Percentiles rank a stretch among this genome's conserved stretches.
Conservation (phyloP, 2,888 invertebrate genomes). For the Chymomyza fuscimana region DNA sequence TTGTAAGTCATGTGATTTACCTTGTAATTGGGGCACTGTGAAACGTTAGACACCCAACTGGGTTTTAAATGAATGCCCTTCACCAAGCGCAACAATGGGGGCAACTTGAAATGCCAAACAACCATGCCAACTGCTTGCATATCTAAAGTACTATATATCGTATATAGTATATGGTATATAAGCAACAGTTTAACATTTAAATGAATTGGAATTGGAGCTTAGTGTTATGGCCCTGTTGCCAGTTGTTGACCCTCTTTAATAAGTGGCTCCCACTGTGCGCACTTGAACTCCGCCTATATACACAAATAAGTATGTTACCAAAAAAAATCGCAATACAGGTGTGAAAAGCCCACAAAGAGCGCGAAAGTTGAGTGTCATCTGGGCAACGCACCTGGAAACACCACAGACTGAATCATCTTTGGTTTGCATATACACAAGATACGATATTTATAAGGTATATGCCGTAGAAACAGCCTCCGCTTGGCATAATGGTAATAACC, state of each 20-base stretch:
- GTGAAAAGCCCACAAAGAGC: neutral
- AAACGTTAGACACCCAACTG: conserved; percentile 2
- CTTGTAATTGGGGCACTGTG: neutral
- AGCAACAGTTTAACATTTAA: neutral
- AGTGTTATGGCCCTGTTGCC: neutral
- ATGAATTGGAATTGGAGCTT: neutral
- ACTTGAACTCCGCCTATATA: neutral
- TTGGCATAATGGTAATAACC: neutral
- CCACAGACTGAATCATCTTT: neutral
- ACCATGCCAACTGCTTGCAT: conserved; percentile 20
- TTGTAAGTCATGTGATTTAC: neutral
- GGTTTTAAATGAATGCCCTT: conserved; percentile 20
- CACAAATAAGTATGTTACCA: no score
- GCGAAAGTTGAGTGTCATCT: neutral
- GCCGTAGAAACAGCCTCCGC: neutral
- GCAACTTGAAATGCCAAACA: conserved; percentile 32
- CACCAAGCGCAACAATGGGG: conserved; percentile 27
- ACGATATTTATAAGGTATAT: neutral
- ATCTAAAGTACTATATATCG: conserved; percentile 10
- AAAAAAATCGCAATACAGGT: neutral
- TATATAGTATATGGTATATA: neutral
- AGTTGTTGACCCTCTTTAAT: neutral
- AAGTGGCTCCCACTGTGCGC: neutral
- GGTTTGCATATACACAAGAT: neutral
- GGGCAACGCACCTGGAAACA: neutral